phyloP scores from a whole-genome alignment of 2,888 invertebrate species.

The Papilio gigon region DNA sequence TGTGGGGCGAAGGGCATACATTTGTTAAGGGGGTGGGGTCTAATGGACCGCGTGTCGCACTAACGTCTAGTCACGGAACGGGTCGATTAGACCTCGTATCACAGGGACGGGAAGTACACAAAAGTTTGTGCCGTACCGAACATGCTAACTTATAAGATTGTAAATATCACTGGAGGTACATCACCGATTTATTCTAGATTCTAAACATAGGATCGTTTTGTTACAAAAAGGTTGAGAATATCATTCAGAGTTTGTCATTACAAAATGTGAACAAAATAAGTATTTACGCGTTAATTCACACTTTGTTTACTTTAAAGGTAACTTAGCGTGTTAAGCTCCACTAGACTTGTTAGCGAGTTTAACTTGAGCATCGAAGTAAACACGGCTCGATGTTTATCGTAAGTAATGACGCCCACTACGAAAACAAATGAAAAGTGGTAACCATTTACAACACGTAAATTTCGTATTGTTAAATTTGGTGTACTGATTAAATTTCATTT shows the following conservation, averaged over 20 bases:
- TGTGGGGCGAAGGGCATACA: too few species aligned
- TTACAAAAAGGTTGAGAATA: background rate
- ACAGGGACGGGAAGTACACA: too few species aligned
- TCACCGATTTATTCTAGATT: background rate
- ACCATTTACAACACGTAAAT: background rate
- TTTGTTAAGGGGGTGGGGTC: too few species aligned
- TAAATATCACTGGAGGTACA: background rate
- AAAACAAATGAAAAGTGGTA: constrained; percentile 20
- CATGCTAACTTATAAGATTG: too few species aligned
- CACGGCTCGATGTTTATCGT: constrained; percentile 34
- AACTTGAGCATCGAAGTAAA: constrained; percentile 36
- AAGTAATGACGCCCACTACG: constrained; percentile 29
- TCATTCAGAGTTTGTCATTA: background rate
- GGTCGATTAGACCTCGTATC: too few species aligned
- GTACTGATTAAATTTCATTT: background rate
- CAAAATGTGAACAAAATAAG: background rate
- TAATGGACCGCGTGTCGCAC: too few species aligned
- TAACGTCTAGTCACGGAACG: too few species aligned
- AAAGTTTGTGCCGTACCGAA: too few species aligned
- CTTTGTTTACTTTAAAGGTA: constrained; percentile 14
- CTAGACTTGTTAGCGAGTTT: constrained; percentile 30
- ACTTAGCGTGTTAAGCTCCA: constrained; percentile 29
- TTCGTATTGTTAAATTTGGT: background rate
- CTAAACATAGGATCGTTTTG: background rate
- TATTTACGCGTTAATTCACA: background rate